Evolutionary conservation across 2,888 invertebrate species (phyloP), one percentile per base, ranked within the genome.

Genomic region (Piscicola geometra): DNA sequence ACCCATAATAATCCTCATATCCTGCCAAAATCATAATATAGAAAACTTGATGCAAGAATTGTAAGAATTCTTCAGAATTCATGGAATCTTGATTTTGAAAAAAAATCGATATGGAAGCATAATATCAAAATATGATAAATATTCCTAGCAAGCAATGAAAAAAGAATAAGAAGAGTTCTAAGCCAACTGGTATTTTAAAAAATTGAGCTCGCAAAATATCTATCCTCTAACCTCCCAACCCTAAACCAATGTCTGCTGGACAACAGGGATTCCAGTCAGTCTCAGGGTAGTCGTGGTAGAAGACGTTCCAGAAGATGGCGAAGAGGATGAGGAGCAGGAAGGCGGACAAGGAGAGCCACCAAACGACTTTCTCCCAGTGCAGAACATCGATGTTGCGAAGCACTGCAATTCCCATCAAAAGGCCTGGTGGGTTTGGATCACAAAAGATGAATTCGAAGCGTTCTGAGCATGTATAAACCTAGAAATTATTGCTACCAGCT

Each of bases 291-390:
- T 70, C 81, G 1, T 81, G 73, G 72, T 83, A 84, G 50, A 85
- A 81, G 64, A 82, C 82, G 78, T 86, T 86, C 79, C 83, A 84
- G 73, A 83, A 80, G 74, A 84, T 80, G 36, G 82, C 81, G 71
- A 84, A 81, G 28, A 82, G 80, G 2, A 85, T 82, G 76, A 82
- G 81, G 28, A 81, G 75, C 2, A 84, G 78, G 78, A 84, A 85
- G n/a, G 82, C 74, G 2, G 83, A 80, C 15, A 85, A 79, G 15
- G 84, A 82, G 18, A 85, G 79, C 84, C 84, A 85, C 75, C 83
- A 85, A 0, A 86, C 79, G 28, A 81, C 81, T 50, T 79, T 81
- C 81, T 86, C 86, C 86, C 86, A 86, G 5, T 82, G 82, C 75
- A 83, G 81, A 30, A 81, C 81, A 28, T 82, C 81, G 50, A 86